Base-by-base conservation (phyloP, 2,797 vertebrate species). In the Eulemur mongoz region DNA sequence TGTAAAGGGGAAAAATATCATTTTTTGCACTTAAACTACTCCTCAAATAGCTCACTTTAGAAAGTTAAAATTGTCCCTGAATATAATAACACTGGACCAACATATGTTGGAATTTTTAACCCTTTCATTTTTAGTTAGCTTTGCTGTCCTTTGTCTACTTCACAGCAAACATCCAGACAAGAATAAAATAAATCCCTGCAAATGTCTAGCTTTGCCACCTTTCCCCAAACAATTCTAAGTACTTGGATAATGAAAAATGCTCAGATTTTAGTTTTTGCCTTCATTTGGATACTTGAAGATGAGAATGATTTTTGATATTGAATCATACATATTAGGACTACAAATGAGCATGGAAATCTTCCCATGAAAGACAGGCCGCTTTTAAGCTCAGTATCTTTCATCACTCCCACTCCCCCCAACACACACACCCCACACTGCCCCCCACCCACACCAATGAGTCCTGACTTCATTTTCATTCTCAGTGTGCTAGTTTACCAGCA, bases 21-120 rank as follows among this genome's bases (percentile, higher is more conserved):
- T 86, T 96, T 97, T 91, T 91, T 89, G 63, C 75, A 89, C 79
- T 91, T 96, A 91, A 91, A 96, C 35, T 96, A 18, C 23, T 84
- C 70, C 43, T 94, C 40, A 96, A 91, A 94, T 95, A 67, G 35
- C 38, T 88, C 80, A 90, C 86, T 91, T 96, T 94, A 97, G 50
- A 93, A 93, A 87, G 75, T 80, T 87, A 96, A 96, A 95, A 93
- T 94, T 97, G 86, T 54, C 27, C 32, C 9, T 52, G 40, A 83
- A 57, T 86, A 84, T 67, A 81, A 87, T 76, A 85, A 89, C 32
- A 73, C 75, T 22, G 30, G 65, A 78, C n/a, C 25, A 76, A 86
- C 52, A 83, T 15, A 17, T 70, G 38, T 59, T 83, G 23, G 20
- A 54, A 40, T 54, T 93, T 97, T 97, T 96, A 97, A 96, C 95